Base-by-base conservation (phyloP, 1,140 invertebrate species). In the Drosophila melanica region DNA sequence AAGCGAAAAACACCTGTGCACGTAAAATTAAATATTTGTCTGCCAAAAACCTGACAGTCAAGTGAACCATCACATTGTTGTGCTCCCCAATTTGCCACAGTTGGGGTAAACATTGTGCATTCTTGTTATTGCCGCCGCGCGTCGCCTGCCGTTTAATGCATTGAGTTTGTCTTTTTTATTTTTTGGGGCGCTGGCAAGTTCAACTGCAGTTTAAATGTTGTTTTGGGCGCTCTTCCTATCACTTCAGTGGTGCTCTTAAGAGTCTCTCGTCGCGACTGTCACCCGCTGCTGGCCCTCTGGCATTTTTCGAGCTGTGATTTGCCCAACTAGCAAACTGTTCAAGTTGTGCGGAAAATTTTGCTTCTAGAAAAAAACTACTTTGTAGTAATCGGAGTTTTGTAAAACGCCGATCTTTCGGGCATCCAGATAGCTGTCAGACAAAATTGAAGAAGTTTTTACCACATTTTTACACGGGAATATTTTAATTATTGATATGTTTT, bases 121-220 rank as follows among this genome's bases (percentile, higher is more conserved):
- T 51, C 54, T 64, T 71, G 23, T 30, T 39, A 53, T 30, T 42
- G 58, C 39, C 20, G 3, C 53, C 42, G 7, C 20, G 5, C 10
- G 16, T 16, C 20, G 18, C 30, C 9, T 42, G 45, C 20, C 14
- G 18, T 11, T 23, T 30, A 16, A 12, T 44, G 54, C 54, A 58
- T 42, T 58, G 6, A 33, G 9, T 42, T 45, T 30, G 9, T 62
- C 20, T 18, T 53, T 37, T n/a, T 54, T 44, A 30, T 16, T 30
- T 54, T 37, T n/a, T 55, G 35, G 39, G 14, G 27, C 18, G 59
- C 37, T 37, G 12, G 44, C 16, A 64, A 51, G 30, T 58, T 75
- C 59, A 70, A 75, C 54, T 75, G 73, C 67, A 71, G 54, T 60
- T 65, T 71, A 71, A 71, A 65, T n/a, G 67, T 39, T 54, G 33